Base-by-base conservation (phyloP, 2,113 vertebrate species). In the Hydrolagus affinis region DNA sequence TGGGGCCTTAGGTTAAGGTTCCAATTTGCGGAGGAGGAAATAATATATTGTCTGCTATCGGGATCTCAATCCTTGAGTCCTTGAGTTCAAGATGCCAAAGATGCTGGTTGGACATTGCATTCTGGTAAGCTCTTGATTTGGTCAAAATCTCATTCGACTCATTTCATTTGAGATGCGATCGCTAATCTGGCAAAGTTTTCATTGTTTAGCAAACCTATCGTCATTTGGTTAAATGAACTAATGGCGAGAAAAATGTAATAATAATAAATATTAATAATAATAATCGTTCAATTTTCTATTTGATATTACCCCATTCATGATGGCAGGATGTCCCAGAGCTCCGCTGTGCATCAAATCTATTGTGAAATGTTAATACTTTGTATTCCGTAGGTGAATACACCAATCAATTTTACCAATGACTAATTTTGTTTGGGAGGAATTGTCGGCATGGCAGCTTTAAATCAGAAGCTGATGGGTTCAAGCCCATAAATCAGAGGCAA, bases 11-110 rank as follows among this genome's bases (percentile, higher is more conserved):
- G 28, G 23, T 64, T 28, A 80, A 62, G 12, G 23, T 62, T 62
- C 23, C n/a, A 80, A 62, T 80, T 80, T 80, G 57, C 14, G 17
- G 59, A 80, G 25, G 57, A 14, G 28, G 59, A 64, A 80, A 80
- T 62, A 25, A 3, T 76, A 57, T 28, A 62, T 62, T 80, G 23
- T 60, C 12, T 80, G 59, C 56, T 17, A 19, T 76, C 59, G n/a
- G 56, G 30, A 56, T 75, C 74, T 59, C 56, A n/a, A 76, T 28
- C 14, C n/a, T 62, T 2, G 23, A 28, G 57, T 11, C n/a, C 62
- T 6, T n/a, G n/a, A n/a, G 14, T 80, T 62, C 62, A 14, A 28
- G 59, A 57, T 80, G 1, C 1, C 60, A 80, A 8, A 25, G 59
- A 64, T 11, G 25, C 19, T 11, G 25, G 57, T 62, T 23, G 56